Percentiles rank a stretch among this genome's conserved stretches.
Conservation (phyloP, 2,888 invertebrate genomes). For the Noctua fimbriata region DNA sequence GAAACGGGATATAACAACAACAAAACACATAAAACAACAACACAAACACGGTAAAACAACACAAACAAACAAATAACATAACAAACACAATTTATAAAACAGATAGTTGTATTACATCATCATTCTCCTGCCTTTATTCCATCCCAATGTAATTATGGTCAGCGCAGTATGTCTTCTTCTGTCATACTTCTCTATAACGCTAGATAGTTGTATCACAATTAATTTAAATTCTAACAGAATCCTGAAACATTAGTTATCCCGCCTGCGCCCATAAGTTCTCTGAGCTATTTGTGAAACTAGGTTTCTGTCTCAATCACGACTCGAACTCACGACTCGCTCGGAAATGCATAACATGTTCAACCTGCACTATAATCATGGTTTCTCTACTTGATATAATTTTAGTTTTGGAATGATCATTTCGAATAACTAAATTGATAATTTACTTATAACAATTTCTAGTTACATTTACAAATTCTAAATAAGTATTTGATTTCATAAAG, state of each 20-base stretch:
- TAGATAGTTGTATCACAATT: no score
- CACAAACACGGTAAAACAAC: no score
- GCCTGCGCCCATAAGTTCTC: neutral
- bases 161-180: no score
- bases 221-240: neutral
- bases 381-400: conserved; percentile 9
- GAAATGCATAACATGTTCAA: conserved; percentile 2
- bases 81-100: no score
- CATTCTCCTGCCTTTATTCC: no score
- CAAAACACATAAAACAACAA: no score
- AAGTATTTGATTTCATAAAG: neutral
- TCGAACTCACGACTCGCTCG: conserved; percentile 36
- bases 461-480: neutral
- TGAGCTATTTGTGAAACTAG: conserved; percentile 6
- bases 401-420: neutral
- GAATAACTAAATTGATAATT: neutral
- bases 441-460: neutral
- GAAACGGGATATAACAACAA: no score
- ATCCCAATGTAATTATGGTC: no score
- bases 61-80: no score
- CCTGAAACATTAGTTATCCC: conserved; percentile 17
- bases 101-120: no score
- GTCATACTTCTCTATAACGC: no score
- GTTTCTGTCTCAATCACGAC: conserved; percentile 39
- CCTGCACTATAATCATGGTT: conserved; percentile 17